phyloP scores from a whole-genome alignment of 2,113 vertebrate species.

The Grantiella picta region DNA sequence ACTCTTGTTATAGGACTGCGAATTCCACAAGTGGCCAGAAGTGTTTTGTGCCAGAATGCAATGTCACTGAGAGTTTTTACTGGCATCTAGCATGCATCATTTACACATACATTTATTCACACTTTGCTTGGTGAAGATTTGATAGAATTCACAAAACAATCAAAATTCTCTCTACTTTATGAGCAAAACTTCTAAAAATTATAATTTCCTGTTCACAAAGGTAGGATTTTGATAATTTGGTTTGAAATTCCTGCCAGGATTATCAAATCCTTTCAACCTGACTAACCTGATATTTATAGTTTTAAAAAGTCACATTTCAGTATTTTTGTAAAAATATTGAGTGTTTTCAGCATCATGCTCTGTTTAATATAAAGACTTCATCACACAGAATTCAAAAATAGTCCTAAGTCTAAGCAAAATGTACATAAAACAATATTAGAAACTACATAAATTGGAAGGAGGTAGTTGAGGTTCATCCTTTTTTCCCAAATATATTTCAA shows the following conservation, averaged over 20 bases:
- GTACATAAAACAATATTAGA: background rate
- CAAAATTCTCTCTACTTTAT: background rate
- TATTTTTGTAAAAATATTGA: background rate
- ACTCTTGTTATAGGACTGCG: accelerated
- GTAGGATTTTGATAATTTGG: background rate
- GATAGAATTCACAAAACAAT: background rate
- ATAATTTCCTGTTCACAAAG: background rate
- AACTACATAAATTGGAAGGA: background rate
- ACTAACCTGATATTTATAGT: background rate
- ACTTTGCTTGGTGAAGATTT: background rate
- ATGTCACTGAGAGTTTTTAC: background rate
- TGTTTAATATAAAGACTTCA: background rate
- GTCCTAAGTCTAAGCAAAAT: background rate
- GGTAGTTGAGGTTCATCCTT: background rate
- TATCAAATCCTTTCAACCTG: background rate
- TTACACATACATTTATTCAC: background rate
- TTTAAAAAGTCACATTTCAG: background rate
- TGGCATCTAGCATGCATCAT: background rate
- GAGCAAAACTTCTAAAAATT: background rate
- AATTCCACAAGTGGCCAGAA: background rate
- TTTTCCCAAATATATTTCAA: background rate
- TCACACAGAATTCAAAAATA: background rate
- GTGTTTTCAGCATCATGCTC: background rate
- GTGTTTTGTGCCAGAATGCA: background rate
- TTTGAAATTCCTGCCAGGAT: background rate